Conservation (phyloP, 1,140 invertebrate genomes). For the Calliopsis andreniformis region DNA sequence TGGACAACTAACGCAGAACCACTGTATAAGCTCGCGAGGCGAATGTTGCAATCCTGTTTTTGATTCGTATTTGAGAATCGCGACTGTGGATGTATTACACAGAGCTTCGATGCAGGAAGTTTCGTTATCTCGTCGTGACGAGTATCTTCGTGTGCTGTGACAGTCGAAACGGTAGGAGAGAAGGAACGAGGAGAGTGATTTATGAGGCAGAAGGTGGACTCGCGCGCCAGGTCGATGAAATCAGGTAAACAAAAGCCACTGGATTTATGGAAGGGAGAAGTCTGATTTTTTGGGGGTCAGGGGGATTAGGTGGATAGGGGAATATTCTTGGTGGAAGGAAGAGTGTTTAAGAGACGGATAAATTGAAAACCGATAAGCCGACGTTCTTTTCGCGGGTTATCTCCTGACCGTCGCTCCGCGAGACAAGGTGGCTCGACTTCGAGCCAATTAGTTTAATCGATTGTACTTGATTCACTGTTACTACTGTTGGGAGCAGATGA, state of each 20-base stretch:
- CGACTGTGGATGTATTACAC: background rate
- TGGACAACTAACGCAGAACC: too few species aligned
- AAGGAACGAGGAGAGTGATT: background rate
- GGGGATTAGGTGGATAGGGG: too few species aligned
- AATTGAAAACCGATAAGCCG: slow-evolving; percentile 70
- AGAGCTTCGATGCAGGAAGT: background rate
- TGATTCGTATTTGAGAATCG: background rate
- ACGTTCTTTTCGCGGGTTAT: slow-evolving; percentile 41
- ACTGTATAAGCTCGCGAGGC: too few species aligned
- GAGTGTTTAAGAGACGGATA: slow-evolving; percentile 39
- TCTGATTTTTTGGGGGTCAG: background rate
- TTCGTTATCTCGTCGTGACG: slow-evolving; percentile 5
- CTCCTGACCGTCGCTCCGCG: background rate
- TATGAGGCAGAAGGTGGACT: too few species aligned
- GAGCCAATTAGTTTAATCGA: slow-evolving; percentile 25
- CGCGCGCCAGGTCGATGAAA: slow-evolving; percentile 1
- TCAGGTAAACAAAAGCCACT: slow-evolving; percentile 25
- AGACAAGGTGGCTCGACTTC: background rate
- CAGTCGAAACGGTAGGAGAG: background rate
- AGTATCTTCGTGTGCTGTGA: background rate
- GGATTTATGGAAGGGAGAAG: slow-evolving; percentile 7
- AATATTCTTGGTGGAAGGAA: background rate
- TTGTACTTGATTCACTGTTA: background rate
- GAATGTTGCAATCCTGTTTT: too few species aligned
- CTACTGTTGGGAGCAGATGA: too few species aligned